Percentiles rank a stretch among this genome's conserved stretches.
Evolutionary conservation across 92 coral and sea anemone genomes (phyloP).

Genomic region (Phymanthus crucifer): DNA sequence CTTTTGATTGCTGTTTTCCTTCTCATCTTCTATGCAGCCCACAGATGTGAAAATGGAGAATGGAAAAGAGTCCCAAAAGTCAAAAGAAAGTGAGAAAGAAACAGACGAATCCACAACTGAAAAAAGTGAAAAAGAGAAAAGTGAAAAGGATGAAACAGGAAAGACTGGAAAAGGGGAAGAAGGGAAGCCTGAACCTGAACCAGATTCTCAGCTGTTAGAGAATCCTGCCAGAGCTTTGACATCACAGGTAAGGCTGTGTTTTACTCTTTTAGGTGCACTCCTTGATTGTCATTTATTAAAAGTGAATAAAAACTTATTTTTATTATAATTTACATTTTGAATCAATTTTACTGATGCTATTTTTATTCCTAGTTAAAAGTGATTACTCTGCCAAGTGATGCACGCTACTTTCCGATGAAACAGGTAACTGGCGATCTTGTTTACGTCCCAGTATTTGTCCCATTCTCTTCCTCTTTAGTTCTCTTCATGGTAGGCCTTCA

Average conservation of each 20-base stretch:
- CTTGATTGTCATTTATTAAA: no score
- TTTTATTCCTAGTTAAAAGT: constrained; percentile 72
- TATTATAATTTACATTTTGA: neutral
- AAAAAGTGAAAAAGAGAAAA: constrained; percentile 88
- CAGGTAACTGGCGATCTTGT: no score
- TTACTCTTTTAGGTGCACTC: no score
- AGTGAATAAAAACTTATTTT: no score
- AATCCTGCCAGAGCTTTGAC: constrained; percentile 96
- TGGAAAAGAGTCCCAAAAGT: constrained; percentile 38
- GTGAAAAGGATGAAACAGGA: constrained; percentile 58
- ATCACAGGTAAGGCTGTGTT: constrained; percentile 66
- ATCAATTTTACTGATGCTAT: neutral
- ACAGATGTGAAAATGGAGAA: constrained; percentile 2
- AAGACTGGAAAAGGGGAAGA: constrained; percentile 48
- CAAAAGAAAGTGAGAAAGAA: constrained; percentile 75
- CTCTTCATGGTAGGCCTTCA: no score
- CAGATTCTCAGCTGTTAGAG: constrained; percentile 85
- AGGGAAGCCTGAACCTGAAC: constrained; percentile 69
- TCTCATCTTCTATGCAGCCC: neutral
- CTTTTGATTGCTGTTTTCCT: no score
- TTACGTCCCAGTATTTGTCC: no score
- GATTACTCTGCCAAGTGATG: constrained; percentile 82
- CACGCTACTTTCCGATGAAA: constrained; percentile 84
- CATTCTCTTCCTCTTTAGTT: no score
- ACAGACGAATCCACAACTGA: constrained; percentile 82